Percentiles rank a stretch among this genome's conserved stretches.
phyloP scores from a whole-genome alignment of 2,113 vertebrate genomes.

The Siphamia tubifer region DNA sequence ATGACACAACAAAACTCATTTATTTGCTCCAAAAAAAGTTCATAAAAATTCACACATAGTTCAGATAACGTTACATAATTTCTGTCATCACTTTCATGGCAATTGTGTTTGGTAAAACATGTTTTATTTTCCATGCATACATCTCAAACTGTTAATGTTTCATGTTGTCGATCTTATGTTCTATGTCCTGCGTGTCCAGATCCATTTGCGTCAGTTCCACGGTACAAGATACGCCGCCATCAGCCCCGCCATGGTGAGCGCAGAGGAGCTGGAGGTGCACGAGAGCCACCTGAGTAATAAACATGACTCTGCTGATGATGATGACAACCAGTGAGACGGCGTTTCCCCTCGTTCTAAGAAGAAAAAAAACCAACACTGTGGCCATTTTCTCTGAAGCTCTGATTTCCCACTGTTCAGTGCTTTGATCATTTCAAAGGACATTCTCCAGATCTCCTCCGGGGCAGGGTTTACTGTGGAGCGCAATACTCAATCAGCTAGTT shows the following conservation, averaged over 20 bases:
- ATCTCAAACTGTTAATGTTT: background rate
- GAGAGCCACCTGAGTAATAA: slow-evolving; percentile 73
- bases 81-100: no score
- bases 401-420: background rate
- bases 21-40: no score
- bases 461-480: slow-evolving; percentile 47
- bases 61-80: no score
- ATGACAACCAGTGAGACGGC: slow-evolving; percentile 75
- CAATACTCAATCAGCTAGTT: slow-evolving; percentile 30
- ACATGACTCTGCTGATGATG: slow-evolving; percentile 68
- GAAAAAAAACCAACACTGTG: background rate
- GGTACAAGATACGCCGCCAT: slow-evolving; percentile 94
- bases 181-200: slow-evolving; percentile 73
- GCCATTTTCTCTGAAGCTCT: background rate
- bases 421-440: slow-evolving; percentile 2
- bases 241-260: slow-evolving; percentile 90
- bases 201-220: slow-evolving; percentile 94
- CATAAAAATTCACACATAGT: no score
- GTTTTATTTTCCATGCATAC: no score
- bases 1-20: no score
- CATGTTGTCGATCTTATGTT: background rate
- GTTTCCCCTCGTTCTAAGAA: no score
- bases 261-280: slow-evolving; percentile 92
- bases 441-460: background rate
- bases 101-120: no score